A percentile compares a stretch with the other conserved stretches of the same genome.
Evolutionary conservation across 2,888 invertebrate species (phyloP).

Genomic region (Sphaerophoria rueppellii): DNA sequence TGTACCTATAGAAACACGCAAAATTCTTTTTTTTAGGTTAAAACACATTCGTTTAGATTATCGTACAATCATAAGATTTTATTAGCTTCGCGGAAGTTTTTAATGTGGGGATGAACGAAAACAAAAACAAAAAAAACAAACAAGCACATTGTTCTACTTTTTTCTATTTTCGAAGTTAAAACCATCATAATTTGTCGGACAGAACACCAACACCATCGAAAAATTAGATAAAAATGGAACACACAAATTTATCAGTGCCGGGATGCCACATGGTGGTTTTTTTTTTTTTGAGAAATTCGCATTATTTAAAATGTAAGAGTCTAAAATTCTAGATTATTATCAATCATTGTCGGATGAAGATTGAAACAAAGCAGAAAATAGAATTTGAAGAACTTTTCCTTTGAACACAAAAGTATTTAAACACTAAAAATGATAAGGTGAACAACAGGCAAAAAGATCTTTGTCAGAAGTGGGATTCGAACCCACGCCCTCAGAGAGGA

Average conservation of each 20-base stretch:
- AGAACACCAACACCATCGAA: neutral
- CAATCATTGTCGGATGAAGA: too few relatives aligned
- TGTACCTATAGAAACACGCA: neutral
- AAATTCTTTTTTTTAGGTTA: conserved; percentile 2
- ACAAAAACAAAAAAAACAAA: conserved; percentile 14
- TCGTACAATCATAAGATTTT: conserved; percentile 48
- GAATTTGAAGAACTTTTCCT: too few relatives aligned
- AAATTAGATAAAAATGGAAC: neutral
- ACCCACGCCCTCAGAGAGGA: conserved; percentile 73
- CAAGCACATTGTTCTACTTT: conserved; percentile 48
- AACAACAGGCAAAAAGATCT: conserved; percentile 40
- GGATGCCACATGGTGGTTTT: too few relatives aligned
- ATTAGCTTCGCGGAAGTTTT: conserved; percentile 48
- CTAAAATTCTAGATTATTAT: too few relatives aligned
- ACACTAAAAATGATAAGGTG: too few relatives aligned
- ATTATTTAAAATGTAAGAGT: too few relatives aligned
- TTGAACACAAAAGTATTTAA: too few relatives aligned
- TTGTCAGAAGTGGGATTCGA: conserved; percentile 73
- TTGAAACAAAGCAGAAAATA: too few relatives aligned
- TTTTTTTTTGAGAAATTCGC: too few relatives aligned
- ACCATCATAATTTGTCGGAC: conserved; percentile 61
- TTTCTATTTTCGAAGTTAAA: conserved; percentile 13
- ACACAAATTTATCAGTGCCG: too few relatives aligned
- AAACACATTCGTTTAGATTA: conserved; percentile 46
- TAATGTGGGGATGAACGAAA: neutral